These are phyloP conservation scores for Tapera naevia DNA, from an alignment of 2,797 vertebrate genomes.

Conservation along the genomic window DNA sequence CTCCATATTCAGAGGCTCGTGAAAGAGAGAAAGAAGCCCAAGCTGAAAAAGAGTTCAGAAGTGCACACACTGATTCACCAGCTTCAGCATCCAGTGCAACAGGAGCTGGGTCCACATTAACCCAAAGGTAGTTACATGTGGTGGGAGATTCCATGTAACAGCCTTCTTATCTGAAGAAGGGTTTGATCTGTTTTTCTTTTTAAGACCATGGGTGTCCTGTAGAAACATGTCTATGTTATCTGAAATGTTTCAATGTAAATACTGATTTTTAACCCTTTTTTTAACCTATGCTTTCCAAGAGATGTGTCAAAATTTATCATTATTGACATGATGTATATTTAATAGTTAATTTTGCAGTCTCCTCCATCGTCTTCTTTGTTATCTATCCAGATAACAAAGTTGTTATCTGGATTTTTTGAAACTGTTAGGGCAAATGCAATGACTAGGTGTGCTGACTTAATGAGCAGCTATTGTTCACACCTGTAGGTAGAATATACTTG, in stretches of 20 bases:
- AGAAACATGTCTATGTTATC: neutral
- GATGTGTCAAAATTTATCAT: neutral
- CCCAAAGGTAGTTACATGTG: slow-evolving; percentile 75
- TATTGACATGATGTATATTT: neutral
- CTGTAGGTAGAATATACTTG: neutral
- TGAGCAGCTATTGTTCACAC: neutral
- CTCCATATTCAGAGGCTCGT: slow-evolving; percentile 72
- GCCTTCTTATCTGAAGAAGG: rapidly evolving
- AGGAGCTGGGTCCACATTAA: slow-evolving; percentile 35
- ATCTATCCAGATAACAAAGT: too few species aligned
- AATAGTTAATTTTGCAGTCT: neutral
- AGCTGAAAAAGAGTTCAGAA: slow-evolving; percentile 64
- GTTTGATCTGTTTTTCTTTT: neutral
- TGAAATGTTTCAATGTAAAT: neutral
- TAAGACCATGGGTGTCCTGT: neutral
- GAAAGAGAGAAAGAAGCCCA: slow-evolving; percentile 79
- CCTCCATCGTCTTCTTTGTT: neutral
- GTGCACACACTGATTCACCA: slow-evolving; percentile 32
- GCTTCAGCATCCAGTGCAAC: slow-evolving; percentile 53
- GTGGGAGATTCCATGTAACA: neutral
- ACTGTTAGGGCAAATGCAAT: neutral
- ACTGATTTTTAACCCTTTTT: neutral
- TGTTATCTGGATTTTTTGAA: neutral
- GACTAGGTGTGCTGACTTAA: neutral
- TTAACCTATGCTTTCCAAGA: neutral